A percentile compares a stretch with the other conserved stretches of the same genome.
Evolutionary conservation across 2,797 vertebrate species (phyloP).

Genomic region (Macrochelys suwanniensis): DNA sequence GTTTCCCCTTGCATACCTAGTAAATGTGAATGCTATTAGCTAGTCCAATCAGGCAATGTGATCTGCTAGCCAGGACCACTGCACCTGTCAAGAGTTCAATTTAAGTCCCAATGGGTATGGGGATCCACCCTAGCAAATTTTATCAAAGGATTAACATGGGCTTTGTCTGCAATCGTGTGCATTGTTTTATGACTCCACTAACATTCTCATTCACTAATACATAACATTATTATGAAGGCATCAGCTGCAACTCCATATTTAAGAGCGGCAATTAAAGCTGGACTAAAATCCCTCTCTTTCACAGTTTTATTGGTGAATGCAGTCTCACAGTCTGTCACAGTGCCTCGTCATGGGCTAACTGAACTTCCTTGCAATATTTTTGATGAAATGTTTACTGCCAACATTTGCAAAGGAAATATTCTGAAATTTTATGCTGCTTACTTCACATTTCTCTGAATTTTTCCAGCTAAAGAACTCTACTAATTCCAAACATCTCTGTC

Average conservation of each 20-base stretch:
- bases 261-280: neutral
- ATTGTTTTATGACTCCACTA: constrained; percentile 36
- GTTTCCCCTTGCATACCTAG: constrained; percentile 25
- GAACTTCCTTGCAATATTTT: constrained; percentile 54
- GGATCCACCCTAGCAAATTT: neutral
- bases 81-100: neutral
- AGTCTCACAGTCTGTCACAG: neutral
- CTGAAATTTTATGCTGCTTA: constrained; percentile 46
- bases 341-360: neutral
- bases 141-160: constrained; percentile 17
- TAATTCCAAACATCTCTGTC: neutral
- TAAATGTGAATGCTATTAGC: constrained; percentile 7
- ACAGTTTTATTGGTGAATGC: neutral
- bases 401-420: constrained; percentile 42
- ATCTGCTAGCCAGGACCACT: neutral
- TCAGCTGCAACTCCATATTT: neutral
- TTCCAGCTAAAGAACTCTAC: neutral
- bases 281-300: constrained; percentile 21
- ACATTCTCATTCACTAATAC: neutral
- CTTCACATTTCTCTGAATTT: neutral
- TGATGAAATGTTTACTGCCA: constrained; percentile 49
- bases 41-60: neutral
- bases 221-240: neutral
- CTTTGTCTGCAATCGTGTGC: neutral
- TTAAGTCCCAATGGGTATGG: neutral